A percentile compares a stretch with the other conserved stretches of the same genome.
Conservation (phyloP, 2,797 vertebrate species). For the Serranus cabrilla region DNA sequence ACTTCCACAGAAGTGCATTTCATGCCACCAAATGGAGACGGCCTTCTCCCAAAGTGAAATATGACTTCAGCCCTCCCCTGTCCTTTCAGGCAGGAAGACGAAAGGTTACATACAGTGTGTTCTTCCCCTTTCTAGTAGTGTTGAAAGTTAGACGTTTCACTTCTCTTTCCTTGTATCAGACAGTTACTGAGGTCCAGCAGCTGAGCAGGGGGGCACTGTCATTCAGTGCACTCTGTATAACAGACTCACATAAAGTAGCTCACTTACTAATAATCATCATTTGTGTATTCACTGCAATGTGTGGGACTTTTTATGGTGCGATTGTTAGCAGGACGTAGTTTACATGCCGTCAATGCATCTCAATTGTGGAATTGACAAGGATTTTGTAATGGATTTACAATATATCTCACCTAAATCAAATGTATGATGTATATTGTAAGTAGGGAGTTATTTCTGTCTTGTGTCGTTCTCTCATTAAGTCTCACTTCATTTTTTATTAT, state of each 20-base stretch:
- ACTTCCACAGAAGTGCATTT: not conserved
- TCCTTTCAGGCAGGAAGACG: not conserved
- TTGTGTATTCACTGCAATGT: not conserved
- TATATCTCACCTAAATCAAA: too few species aligned
- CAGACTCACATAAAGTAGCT: not conserved
- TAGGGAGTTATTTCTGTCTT: not conserved
- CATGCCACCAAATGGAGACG: not conserved
- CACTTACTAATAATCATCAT: too few species aligned
- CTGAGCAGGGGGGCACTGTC: too few species aligned
- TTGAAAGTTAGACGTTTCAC: not conserved
- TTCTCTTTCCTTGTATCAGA: conserved; percentile 7
- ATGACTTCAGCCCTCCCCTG: too few species aligned
- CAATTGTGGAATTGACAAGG: too few species aligned
- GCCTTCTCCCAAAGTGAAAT: conserved; percentile 21
- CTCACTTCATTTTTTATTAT: not conserved
- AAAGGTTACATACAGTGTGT: accelerated
- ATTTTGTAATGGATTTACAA: too few species aligned
- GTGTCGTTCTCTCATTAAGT: not conserved
- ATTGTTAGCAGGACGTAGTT: not conserved
- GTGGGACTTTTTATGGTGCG: not conserved
- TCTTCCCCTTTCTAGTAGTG: conserved; percentile 16
- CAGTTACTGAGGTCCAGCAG: not conserved
- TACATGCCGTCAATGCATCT: not conserved
- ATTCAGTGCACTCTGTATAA: too few species aligned
- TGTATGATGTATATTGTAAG: too few species aligned